Base-by-base conservation (phyloP, 2,797 vertebrate species). In the Anabacerthia variegaticeps region DNA sequence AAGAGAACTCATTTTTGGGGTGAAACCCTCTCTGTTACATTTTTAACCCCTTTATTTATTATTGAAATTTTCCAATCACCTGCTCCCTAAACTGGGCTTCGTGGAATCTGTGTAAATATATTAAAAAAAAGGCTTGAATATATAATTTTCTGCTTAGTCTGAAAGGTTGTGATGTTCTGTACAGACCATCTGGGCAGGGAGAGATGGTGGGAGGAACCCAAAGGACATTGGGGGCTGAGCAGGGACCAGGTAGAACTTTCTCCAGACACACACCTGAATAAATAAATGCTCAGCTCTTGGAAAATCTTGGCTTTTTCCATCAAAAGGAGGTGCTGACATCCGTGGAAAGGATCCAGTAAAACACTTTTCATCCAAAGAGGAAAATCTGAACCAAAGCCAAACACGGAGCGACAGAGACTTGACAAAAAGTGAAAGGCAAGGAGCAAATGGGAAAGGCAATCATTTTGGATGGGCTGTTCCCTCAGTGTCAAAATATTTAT, bases 401-500 rank as follows among this genome's bases (percentile, higher is more conserved):
- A 59, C 2, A 10, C 20, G 32, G 56, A 80, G n/a, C 12, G 52
- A 17, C 34, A 27, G 17, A 65, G 65, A 26, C 30, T 28, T 28
- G 54, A 73, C 36, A 30, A 21, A n/a, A 61, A 61, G 48, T 13
- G 58, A 88, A 85, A 59, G 14, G 16, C 20, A 55, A 76, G 34
- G 36, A 58, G n/a, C 68, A 89, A 85, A 80, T 6, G 13, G 21
- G 34, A 46, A 85, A 93, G 66, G 17, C 34, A 85, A 73, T 74
- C 1, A 43, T 89, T 92, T 74, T 46, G 44, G 19, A 59, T 74
- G 58, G 65, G 23, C 30, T 22, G 2, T 18, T 87, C 68, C 62
- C 78, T 10, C 44, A 84, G 7, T 58, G 84, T 91, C 89, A 77
- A 91, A 95, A 85, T 62, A 77, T 88, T 96, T 92, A 65, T 68